phyloP scores from a whole-genome alignment of 2,113 vertebrate species.

The Xiphophorus hellerii region DNA sequence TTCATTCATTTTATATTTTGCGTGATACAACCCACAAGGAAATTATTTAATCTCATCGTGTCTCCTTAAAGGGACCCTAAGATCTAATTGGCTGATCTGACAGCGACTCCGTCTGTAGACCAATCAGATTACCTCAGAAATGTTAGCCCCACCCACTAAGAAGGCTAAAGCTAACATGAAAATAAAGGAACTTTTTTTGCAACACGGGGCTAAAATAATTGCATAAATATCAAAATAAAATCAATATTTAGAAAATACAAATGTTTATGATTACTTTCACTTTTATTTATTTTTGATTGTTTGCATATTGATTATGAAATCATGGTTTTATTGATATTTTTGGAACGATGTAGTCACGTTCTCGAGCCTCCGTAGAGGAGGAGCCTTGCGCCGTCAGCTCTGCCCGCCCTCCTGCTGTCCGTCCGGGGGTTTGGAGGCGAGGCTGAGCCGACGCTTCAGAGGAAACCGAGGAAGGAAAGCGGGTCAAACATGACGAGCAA shows the following conservation, averaged over 20 bases:
- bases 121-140: neutral
- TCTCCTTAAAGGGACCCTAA: neutral
- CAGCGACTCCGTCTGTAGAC: neutral
- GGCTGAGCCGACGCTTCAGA: constrained; percentile 47
- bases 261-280: neutral
- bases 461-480: constrained; percentile 43
- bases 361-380: constrained; percentile 14
- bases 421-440: constrained; percentile 49
- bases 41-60: neutral
- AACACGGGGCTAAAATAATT: neutral
- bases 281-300: neutral
- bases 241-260: neutral
- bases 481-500: constrained; percentile 86
- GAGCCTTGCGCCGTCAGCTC: constrained; percentile 35
- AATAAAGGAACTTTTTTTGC: neutral
- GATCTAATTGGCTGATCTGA: neutral
- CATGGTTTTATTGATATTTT: neutral
- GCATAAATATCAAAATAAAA: neutral
- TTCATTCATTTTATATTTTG: neutral
- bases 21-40: no score
- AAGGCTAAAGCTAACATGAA: neutral
- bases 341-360: neutral
- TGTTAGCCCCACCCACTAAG: neutral
- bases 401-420: constrained; percentile 45
- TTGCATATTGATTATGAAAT: neutral